phyloP scores from a whole-genome alignment of 2,888 invertebrate species.

The Drosophila multiciliata region DNA sequence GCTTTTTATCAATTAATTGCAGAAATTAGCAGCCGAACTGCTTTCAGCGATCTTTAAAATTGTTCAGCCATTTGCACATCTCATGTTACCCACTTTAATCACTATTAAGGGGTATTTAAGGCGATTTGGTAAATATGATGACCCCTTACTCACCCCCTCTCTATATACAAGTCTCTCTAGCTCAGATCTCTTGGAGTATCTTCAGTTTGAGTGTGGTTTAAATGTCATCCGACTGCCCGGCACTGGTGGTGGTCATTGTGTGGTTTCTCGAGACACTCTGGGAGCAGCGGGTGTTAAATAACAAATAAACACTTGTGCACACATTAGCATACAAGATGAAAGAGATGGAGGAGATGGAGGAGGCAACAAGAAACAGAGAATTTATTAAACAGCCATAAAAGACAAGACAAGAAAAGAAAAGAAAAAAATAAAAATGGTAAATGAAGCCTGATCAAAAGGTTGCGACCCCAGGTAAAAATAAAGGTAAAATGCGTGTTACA shows the following conservation, averaged over 20 bases:
- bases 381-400: slow-evolving; percentile 66
- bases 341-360: slow-evolving; percentile 4
- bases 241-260: slow-evolving; percentile 62
- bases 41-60: neutral
- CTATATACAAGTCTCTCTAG: neutral
- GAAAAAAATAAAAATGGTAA: slow-evolving; percentile 27
- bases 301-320: slow-evolving; percentile 79
- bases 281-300: slow-evolving; percentile 75
- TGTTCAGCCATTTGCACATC: neutral
- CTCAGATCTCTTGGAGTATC: slow-evolving; percentile 6
- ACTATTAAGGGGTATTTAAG: neutral
- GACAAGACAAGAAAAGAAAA: slow-evolving; percentile 14
- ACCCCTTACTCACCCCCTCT: neutral
- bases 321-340: slow-evolving; percentile 66
- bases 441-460: slow-evolving; percentile 44
- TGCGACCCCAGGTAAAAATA: slow-evolving; percentile 8
- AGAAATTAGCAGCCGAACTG: neutral
- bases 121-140: slow-evolving; percentile 38
- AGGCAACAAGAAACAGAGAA: slow-evolving; percentile 25
- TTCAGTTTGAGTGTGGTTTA: slow-evolving; percentile 36
- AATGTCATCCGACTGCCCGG: slow-evolving; percentile 46
- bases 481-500: slow-evolving; percentile 42
- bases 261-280: slow-evolving; percentile 21
- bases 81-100: neutral
- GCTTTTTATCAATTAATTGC: too few relatives aligned